Base-by-base conservation (phyloP, 2,888 invertebrate genomes). In the Lasioglossum zephyrum region DNA sequence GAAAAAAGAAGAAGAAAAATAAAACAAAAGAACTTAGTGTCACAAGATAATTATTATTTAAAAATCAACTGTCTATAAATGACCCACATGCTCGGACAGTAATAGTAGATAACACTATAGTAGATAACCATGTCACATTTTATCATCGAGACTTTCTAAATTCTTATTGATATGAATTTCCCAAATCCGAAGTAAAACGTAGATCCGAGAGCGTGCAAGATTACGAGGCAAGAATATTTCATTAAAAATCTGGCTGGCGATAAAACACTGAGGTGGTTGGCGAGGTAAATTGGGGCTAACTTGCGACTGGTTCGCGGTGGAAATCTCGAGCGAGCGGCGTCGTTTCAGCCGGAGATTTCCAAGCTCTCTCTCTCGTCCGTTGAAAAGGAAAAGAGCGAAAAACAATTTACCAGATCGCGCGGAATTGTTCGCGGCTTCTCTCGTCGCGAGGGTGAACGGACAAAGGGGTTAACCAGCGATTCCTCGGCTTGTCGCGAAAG, bases 401-500 rank as follows among this genome's bases (percentile, higher is more conserved):
- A 84, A 85, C 79, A 72, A 76, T 85, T 85, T 79, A 70, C 53
- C 53, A 75, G 79, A 75, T 44, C 63, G 75, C 57, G 75, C 39
- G 77, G 72, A 41, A 84, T 69, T 70, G 77, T 73, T 26, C 31
- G 66, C 57, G 31, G 4, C 36, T 36, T n/a, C 74, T n/a, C 74
- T 47, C 47, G 70, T 70, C 44, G 60, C 85, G 74, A 79, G 84
- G 85, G 84, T 79, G 79, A 74, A 57, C 57, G 63, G 66, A 85
- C 85, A 85, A 85, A 85, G 72, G 85, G 85, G 75, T 85, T 85
- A 85, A 85, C 79, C 85, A 85, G 72, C 85, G 85, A 76, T 85
- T 85, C 57, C 85, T 85, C 85, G 85, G 53, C 75, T 73, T 63
- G 75, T 66, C 69, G 84, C 79, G 79, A 73, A 75, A 74, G 85